phyloP scores from a whole-genome alignment of 2,113 vertebrate species.

The Synchiropus splendidus region DNA sequence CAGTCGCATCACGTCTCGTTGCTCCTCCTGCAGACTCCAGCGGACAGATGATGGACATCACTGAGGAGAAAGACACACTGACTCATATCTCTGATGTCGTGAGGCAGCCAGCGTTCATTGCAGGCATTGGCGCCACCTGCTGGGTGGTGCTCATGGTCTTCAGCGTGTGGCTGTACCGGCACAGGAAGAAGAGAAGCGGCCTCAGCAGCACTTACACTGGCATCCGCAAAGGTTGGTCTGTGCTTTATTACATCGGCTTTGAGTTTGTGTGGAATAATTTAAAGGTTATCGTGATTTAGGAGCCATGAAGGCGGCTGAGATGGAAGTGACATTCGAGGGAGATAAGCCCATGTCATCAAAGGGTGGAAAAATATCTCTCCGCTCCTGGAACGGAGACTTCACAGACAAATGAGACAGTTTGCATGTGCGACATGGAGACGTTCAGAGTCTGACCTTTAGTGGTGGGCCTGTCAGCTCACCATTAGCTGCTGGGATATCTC shows the following conservation, averaged over 20 bases:
- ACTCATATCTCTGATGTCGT: constrained; percentile 91
- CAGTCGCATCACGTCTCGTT: no score
- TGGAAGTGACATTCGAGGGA: no score
- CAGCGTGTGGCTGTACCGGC: constrained; percentile 90
- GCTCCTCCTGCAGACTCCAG: constrained; percentile 82
- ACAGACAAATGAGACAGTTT: constrained; percentile 38
- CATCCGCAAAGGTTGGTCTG: constrained; percentile 76
- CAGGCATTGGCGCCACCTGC: constrained; percentile 86
- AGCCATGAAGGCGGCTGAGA: neutral
- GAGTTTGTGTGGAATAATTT: neutral
- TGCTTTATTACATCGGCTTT: no score
- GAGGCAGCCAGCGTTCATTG: constrained; percentile 88
- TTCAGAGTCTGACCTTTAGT: constrained; percentile 61
- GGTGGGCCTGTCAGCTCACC: constrained; percentile 41
- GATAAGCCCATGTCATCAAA: neutral
- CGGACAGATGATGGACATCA: constrained; percentile 77
- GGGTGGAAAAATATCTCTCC: constrained; percentile 14
- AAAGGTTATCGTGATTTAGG: constrained; percentile 5
- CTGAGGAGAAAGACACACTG: constrained; percentile 71
- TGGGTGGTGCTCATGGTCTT: constrained; percentile 93
- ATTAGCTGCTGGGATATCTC: constrained; percentile 16
- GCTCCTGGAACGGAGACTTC: constrained; percentile 34
- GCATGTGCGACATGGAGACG: constrained; percentile 37
- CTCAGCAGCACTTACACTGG: constrained; percentile 85
- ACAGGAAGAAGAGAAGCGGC: constrained; percentile 85